Conservation (phyloP, 2,113 vertebrate genomes). For the Pomatorhinus ruficollis region DNA sequence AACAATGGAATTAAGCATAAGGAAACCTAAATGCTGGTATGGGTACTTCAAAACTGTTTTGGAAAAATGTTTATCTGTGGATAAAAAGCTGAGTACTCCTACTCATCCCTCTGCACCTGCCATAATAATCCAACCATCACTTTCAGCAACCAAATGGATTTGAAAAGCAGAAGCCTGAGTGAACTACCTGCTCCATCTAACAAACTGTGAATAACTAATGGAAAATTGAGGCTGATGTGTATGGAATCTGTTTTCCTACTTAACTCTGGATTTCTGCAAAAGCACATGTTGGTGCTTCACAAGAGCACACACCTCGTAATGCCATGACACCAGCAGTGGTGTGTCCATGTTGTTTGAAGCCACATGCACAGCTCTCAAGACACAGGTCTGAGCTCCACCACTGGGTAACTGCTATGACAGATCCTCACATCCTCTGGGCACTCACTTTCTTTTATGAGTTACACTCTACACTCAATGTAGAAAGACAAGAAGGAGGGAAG, state of each 20-base stretch:
- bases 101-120: neutral
- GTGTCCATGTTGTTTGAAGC: neutral
- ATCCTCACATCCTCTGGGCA: neutral
- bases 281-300: neutral
- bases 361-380: fast-evolving
- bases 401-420: neutral
- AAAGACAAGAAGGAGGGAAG: neutral
- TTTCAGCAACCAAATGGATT: neutral
- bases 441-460: neutral
- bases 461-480: neutral
- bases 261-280: neutral
- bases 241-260: neutral
- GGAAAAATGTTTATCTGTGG: neutral
- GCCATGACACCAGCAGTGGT: fast-evolving
- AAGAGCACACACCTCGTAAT: fast-evolving
- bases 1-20: neutral
- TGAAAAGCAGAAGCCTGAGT: neutral
- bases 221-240: neutral
- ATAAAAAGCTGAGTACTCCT: neutral
- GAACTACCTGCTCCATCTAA: neutral
- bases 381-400: neutral
- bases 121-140: neutral
- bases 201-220: neutral
- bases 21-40: neutral
- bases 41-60: neutral